Evolutionary conservation across 2,888 invertebrate genomes (phyloP), one percentile per base, ranked within the genome.

Genomic region (Eupeodes latifasciatus): DNA sequence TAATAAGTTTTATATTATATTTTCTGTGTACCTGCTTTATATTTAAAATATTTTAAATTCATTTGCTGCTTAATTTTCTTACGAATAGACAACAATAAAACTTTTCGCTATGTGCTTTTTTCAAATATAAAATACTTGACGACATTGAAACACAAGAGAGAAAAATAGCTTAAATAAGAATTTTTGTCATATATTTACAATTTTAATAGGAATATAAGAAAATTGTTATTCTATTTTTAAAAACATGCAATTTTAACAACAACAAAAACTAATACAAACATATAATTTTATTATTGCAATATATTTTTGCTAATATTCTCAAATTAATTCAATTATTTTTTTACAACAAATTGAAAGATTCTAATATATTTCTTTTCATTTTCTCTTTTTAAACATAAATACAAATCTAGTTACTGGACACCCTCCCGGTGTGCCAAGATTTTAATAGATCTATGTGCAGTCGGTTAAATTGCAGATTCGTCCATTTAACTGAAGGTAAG

Each of bases 351-450:
- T 34, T 72, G 19, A 55, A 66, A 66, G 49, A 19, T 81, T 72
- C 66, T 81, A 88, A 84, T 57, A 62, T 47, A 61, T 66, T 57
- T 79, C 64, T 78, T 53, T 66, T 67, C 84, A 85, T 90, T 89
- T 85, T 89, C 62, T 81, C 71, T 81, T 64, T 69, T 81, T 72
- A 49, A 47, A 62, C 7, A 57, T 44, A 64, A 67, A 51, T 16
- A 81, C 67, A n/a, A 75, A 62, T 97, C 93, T 97, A 99, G 98
- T 98, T 98, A 98, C 98, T 98, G 98, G 98, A 98, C 98, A 99
- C 98, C 98, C 98, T 98, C 98, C 98, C 97, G 98, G 98, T 98
- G 97, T 99, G 98, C 98, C 98, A 98, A 98, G 99, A 98, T 98
- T 98, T 98, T 98, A 99, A 98, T 97, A 97, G 97, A 95, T 98